Evolutionary conservation across 1,140 invertebrate genomes (phyloP).

Genomic region (Ruditapes philippinarum): DNA sequence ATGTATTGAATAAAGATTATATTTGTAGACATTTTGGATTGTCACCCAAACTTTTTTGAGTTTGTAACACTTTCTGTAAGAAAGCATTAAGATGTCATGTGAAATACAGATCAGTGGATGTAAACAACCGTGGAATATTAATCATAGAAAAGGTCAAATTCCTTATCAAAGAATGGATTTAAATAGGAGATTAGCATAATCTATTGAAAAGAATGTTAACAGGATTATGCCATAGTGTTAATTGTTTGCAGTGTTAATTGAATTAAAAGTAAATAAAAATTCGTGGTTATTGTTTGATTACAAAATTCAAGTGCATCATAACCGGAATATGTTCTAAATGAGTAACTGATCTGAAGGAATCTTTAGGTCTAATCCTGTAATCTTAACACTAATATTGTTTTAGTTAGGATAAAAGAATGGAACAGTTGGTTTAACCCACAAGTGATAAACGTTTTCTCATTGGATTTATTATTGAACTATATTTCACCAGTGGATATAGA

Average conservation of each 20-base stretch:
- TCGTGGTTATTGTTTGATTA: background rate
- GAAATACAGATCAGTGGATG: too few relatives aligned
- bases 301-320: background rate
- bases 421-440: slow-evolving; percentile 30
- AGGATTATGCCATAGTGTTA: background rate
- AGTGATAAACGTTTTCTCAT: slow-evolving; percentile 13
- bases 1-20: too few relatives aligned
- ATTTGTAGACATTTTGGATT: too few relatives aligned
- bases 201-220: background rate
- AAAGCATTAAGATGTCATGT: too few relatives aligned
- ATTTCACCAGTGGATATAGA: slow-evolving; percentile 6
- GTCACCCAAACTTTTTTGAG: too few relatives aligned
- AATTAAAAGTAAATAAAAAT: background rate
- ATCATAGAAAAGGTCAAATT: too few relatives aligned
- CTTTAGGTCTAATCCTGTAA: slow-evolving; percentile 26
- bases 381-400: slow-evolving; percentile 51
- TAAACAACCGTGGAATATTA: too few relatives aligned
- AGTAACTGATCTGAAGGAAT: background rate
- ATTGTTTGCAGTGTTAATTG: background rate
- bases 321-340: background rate
- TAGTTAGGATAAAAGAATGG: slow-evolving; percentile 43
- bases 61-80: too few relatives aligned
- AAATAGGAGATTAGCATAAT: background rate
- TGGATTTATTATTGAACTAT: background rate
- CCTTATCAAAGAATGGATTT: background rate